Evolutionary conservation across 1,140 invertebrate species (phyloP).

Genomic region (Zaprionus capensis): DNA sequence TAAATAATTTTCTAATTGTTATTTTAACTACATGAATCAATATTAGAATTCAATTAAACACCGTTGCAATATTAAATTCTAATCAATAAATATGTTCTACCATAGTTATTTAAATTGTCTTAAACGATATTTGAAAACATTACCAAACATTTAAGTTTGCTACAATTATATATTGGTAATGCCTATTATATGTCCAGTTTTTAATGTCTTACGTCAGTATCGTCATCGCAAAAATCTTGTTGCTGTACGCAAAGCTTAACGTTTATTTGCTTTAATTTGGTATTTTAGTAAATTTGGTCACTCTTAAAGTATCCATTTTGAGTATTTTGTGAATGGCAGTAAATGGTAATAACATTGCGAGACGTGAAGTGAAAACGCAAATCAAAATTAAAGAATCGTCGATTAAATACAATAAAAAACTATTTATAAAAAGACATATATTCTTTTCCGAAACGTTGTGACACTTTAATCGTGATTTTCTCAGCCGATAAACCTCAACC

Average conservation of each 20-base stretch:
- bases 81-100: no score
- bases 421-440: not conserved
- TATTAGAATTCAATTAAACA: no score
- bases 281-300: slow-evolving; percentile 26
- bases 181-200: not conserved
- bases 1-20: not conserved
- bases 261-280: not conserved
- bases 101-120: not conserved
- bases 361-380: slow-evolving; percentile 50
- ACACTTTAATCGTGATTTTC: not conserved
- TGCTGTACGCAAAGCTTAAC: no score
- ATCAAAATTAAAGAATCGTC: slow-evolving; percentile 25
- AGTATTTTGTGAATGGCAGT: slow-evolving; percentile 43
- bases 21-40: no score
- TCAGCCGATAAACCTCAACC: not conserved
- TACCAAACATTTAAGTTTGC: no score
- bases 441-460: not conserved
- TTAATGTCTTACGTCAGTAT: not conserved
- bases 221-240: not conserved
- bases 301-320: slow-evolving; percentile 11
- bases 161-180: no score
- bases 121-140: not conserved
- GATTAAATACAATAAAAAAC: slow-evolving; percentile 31
- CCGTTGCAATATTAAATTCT: no score
- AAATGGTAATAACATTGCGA: slow-evolving; percentile 53